Evolutionary conservation across 2,888 invertebrate species (phyloP).

Genomic region (Dicyrtoma fusca): DNA sequence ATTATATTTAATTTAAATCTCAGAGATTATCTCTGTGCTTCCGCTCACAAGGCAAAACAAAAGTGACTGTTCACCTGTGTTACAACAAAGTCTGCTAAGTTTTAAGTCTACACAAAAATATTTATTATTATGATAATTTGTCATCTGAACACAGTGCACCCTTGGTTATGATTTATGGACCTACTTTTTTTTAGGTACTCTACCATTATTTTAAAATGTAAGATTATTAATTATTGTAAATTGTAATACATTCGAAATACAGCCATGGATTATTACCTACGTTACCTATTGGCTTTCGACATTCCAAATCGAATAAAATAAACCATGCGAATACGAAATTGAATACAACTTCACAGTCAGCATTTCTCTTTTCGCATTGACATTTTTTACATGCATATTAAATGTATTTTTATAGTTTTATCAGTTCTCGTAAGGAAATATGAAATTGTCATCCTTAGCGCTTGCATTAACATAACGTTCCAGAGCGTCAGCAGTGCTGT

Average conservation of each 20-base stretch:
- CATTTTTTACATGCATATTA: too few species aligned
- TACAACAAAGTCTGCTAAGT: constrained; percentile 3
- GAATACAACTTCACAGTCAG: not conserved
- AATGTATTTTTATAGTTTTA: too few species aligned
- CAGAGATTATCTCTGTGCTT: not conserved
- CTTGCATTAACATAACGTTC: too few species aligned
- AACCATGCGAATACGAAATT: not conserved
- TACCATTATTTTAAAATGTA: constrained; percentile 2
- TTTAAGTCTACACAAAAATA: constrained; percentile 6
- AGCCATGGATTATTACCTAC: too few species aligned
- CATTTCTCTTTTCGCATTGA: too few species aligned
- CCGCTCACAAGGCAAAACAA: not conserved
- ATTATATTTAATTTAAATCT: too few species aligned
- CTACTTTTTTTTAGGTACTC: not conserved
- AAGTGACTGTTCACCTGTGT: constrained; percentile 2
- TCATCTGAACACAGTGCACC: not conserved
- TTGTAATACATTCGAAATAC: not conserved
- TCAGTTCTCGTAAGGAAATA: too few species aligned
- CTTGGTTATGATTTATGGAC: not conserved
- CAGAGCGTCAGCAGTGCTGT: too few species aligned
- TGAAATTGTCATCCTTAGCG: too few species aligned
- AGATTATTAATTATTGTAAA: not conserved
- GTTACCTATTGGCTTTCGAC: constrained; percentile 14
- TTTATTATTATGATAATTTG: not conserved
- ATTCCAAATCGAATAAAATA: constrained; percentile 11